Conservation (phyloP, 1,140 invertebrate species). For the Sminthurinus signatus region DNA sequence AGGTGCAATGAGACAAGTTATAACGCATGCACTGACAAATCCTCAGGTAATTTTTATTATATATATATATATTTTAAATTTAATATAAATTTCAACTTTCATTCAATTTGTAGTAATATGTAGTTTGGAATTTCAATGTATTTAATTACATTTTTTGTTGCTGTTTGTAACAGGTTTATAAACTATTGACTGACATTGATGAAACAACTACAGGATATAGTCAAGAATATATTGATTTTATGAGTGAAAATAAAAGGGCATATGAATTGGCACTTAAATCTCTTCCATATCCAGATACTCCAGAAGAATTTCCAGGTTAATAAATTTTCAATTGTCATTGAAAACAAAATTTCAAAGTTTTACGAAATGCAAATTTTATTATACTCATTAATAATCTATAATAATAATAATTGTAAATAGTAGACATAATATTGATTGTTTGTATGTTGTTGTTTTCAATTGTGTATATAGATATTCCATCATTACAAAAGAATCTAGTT, state of each 20-base stretch:
- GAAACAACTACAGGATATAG: conserved; percentile 47
- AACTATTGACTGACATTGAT: conserved; percentile 44
- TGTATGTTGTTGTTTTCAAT: no score
- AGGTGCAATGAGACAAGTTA: conserved; percentile 84
- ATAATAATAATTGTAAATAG: no score
- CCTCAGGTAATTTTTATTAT: conserved; percentile 55
- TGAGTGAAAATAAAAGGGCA: conserved; percentile 62
- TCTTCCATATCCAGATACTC: conserved; percentile 71
- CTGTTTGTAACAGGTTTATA: conserved; percentile 45
- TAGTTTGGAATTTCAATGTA: conserved; percentile 6
- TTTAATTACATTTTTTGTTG: neutral
- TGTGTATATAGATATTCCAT: conserved; percentile 76
- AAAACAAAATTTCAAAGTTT: no score
- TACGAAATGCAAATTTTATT: no score
- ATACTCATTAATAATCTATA: no score
- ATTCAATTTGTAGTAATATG: neutral
- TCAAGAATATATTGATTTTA: conserved; percentile 55
- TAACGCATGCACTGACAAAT: conserved; percentile 82
- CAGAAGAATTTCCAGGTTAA: conserved; percentile 67
- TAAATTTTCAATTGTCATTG: no score
- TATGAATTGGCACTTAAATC: conserved; percentile 72
- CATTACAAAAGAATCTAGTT: conserved; percentile 66
- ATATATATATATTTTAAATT: no score
- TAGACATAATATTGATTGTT: no score
- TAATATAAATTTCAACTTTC: neutral